Base-by-base conservation (phyloP, 2,797 vertebrate species). In the Cyclopterus lumpus region DNA sequence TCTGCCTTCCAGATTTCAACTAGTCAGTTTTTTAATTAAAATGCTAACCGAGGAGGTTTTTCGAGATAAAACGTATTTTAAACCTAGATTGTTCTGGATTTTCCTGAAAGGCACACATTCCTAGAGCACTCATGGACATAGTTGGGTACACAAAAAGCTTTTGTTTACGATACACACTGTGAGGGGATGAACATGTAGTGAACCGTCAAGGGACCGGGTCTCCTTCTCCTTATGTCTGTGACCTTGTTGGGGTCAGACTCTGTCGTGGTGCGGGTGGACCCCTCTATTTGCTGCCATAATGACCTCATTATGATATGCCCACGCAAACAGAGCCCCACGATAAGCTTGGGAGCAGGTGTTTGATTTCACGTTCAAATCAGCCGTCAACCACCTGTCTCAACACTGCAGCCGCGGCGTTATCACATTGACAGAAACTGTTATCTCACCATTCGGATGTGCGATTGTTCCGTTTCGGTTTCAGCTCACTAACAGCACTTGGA, bases 331-430 rank as follows among this genome's bases (percentile, higher is more conserved):
- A 77, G 69, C 66, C 75, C 60, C 38, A 44, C 71, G 83, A 90
- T 90, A 90, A 84, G 80, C 69, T n/a, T 28, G 16, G 26, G 62
- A 90, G 65, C 88, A 83, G 87, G 89, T 92, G 86, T 90, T 89
- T 88, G 57, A 77, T 80, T 86, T 91, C 75, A 77, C 77, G 66
- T 69, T 67, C 67, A 75, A 77, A 81, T 73, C 81, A 79, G 73
- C 55, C 24, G 64, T 61, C 48, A 78, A 46, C 62, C 84, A 81
- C 67, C 79, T 86, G 86, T 86, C 73, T 74, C 76, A 79, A 75
- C 73, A 80, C 49, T 75, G 81, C 73, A 77, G 63, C 48, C 14
- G 1, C 34, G 40, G 59, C 67, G 67, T 85, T 81, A 85, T 80
- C 85, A 48, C 36, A 64, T 78, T 22, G 12, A 75, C 73, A 75